Evolutionary conservation across 2,888 invertebrate species (phyloP).

Genomic region (Allophyes oxyacanthae): DNA sequence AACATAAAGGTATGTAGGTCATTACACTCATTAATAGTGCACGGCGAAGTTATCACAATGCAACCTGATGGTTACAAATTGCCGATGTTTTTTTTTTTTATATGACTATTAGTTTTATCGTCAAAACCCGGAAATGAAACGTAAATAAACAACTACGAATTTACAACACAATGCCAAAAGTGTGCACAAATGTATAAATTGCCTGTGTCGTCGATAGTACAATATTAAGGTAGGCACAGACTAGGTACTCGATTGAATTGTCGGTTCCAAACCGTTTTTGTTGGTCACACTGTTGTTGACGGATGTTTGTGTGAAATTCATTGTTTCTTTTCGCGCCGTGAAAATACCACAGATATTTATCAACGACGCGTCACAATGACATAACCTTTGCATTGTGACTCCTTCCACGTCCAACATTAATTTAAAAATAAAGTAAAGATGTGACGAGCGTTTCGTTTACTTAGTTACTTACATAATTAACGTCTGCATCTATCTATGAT

Average conservation of each 20-base stretch:
- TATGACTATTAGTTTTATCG: conserved; percentile 13
- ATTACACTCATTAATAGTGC: too few relatives aligned
- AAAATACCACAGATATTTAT: conserved; percentile 64
- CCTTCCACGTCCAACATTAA: conserved; percentile 16
- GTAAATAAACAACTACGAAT: conserved; percentile 17
- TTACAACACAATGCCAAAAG: conserved; percentile 6
- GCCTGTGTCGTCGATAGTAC: conserved; percentile 3
- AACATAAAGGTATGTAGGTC: too few relatives aligned
- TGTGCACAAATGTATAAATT: conserved; percentile 18
- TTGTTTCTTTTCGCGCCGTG: conserved; percentile 63
- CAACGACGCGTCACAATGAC: conserved; percentile 58
- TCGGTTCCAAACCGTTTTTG: conserved; percentile 14
- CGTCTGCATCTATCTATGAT: background rate
- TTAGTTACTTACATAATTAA: conserved; percentile 8
- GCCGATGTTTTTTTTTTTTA: too few relatives aligned
- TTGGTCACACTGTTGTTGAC: conserved; percentile 29
- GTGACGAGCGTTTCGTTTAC: background rate
- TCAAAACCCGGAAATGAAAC: conserved; percentile 32
- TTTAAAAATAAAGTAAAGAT: conserved; percentile 18
- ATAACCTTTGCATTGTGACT: conserved; percentile 34
- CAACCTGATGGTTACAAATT: background rate
- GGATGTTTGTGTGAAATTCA: conserved; percentile 64
- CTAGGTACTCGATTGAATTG: conserved; percentile 9
- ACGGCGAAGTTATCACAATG: background rate
- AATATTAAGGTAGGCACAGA: conserved; percentile 13